These are phyloP conservation scores for Gnathonemus echidnorhynchus DNA, from an alignment of 2,113 vertebrate species.

Conservation along the genomic window DNA sequence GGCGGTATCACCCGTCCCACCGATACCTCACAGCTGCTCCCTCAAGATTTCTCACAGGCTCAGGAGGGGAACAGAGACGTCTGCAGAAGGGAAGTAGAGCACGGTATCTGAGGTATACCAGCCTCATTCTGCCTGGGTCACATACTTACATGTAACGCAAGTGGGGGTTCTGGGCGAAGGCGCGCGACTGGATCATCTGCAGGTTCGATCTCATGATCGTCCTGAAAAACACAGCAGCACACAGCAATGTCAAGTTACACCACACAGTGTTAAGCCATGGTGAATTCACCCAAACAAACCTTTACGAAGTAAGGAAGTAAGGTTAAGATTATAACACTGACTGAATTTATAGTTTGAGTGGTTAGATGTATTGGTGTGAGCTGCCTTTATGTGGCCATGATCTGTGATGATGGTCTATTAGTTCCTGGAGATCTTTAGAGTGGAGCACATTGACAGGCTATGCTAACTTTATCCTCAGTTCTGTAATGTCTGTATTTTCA, in stretches of 20 bases:
- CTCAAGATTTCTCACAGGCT: neutral
- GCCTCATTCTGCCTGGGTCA: neutral
- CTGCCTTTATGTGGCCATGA: neutral
- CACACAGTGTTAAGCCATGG: neutral
- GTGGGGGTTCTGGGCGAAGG: constrained; percentile 85
- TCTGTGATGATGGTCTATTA: neutral
- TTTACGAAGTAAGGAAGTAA: neutral
- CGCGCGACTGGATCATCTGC: constrained; percentile 71
- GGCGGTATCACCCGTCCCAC: neutral
- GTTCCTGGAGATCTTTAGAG: neutral
- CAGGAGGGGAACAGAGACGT: neutral
- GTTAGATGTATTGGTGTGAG: neutral
- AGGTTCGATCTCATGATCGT: constrained; percentile 86
- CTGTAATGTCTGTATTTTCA: neutral
- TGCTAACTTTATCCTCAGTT: neutral
- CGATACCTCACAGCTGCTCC: neutral
- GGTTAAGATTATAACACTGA: neutral
- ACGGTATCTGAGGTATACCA: neutral
- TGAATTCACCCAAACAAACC: neutral
- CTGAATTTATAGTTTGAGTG: neutral
- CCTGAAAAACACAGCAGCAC: constrained; percentile 53
- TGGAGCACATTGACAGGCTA: neutral
- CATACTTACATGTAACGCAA: constrained; percentile 87
- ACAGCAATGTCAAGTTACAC: neutral
- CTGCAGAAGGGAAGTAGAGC: neutral